phyloP scores from a whole-genome alignment of 2,888 invertebrate species.

The Diarsia rubi region DNA sequence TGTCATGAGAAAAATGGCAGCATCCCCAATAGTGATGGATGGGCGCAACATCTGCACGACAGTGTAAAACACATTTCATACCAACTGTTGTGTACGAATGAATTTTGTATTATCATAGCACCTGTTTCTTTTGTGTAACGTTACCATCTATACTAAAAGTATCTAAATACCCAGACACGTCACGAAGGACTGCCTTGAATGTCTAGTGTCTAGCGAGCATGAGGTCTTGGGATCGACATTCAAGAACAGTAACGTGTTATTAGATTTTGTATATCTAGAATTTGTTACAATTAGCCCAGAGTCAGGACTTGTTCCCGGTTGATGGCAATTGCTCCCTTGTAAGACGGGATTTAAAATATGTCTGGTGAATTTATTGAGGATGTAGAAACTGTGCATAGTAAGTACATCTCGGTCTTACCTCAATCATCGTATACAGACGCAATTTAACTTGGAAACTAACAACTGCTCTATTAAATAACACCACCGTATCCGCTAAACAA shows the following conservation, averaged over 20 bases:
- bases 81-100: constrained; percentile 2
- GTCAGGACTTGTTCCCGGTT: background rate
- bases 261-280: background rate
- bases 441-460: too few species aligned
- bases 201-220: background rate
- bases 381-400: background rate
- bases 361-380: background rate
- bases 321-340: background rate
- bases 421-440: too few species aligned
- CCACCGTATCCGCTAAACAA: constrained; percentile 21
- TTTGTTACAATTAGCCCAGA: background rate
- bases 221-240: background rate
- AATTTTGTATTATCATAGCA: background rate
- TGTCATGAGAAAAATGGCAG: constrained; percentile 48
- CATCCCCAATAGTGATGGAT: constrained; percentile 48
- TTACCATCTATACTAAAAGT: background rate
- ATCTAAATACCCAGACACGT: background rate
- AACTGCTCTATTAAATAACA: background rate
- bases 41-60: constrained; percentile 25
- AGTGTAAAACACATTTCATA: constrained; percentile 12
- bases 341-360: background rate
- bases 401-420: too few species aligned
- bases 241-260: background rate
- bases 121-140: background rate
- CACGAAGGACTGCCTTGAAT: background rate